Conservation (phyloP, 2,797 vertebrate species). For the Squalus acanthias region DNA sequence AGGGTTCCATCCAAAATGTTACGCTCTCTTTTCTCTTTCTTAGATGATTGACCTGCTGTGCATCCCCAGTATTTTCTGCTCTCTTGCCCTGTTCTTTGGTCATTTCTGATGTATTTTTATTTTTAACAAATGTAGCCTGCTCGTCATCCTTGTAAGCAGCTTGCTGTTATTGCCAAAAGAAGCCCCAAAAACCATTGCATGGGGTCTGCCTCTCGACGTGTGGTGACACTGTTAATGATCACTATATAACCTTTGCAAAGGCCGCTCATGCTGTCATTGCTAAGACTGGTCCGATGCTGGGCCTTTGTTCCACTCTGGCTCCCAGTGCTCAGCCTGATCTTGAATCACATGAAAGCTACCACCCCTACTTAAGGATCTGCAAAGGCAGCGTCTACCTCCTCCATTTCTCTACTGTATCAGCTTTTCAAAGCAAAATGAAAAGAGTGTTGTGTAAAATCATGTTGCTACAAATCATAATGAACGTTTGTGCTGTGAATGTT, state of each 20-base stretch:
- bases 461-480: neutral
- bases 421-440: neutral
- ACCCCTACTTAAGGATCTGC: neutral
- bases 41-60: neutral
- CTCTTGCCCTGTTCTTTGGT: too few species aligned
- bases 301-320: neutral
- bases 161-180: neutral
- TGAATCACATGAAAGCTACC: slow-evolving; percentile 13
- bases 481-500: neutral
- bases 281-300: neutral
- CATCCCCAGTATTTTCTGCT: neutral
- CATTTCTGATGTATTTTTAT: neutral
- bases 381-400: neutral
- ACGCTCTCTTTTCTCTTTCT: neutral
- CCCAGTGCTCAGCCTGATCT: neutral
- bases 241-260: neutral
- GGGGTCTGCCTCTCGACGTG: neutral
- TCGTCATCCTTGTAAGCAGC: neutral
- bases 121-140: neutral
- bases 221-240: neutral
- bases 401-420: neutral
- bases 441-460: neutral
- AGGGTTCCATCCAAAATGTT: neutral
- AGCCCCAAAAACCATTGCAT: neutral
- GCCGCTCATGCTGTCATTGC: neutral